Evolutionary conservation across 2,888 invertebrate species (phyloP).

Genomic region (Aphodius granarius): DNA sequence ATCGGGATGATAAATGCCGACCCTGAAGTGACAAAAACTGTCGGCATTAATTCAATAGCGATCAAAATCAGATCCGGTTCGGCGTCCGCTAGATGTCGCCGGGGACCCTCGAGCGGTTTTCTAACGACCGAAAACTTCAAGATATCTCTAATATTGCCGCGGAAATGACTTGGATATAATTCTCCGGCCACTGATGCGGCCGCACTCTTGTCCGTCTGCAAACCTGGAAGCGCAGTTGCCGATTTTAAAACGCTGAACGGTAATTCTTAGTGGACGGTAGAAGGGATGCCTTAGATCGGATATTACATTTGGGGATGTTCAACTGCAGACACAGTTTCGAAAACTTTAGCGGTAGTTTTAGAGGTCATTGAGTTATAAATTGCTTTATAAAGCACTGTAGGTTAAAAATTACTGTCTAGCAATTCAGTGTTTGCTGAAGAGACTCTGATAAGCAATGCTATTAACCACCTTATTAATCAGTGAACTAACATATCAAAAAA

Average conservation of each 20-base stretch:
- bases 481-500: too few relatives aligned
- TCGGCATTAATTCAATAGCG: constrained; percentile 11
- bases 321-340: background rate
- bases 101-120: constrained; percentile 1
- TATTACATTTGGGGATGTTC: background rate
- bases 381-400: background rate
- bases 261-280: background rate
- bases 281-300: background rate
- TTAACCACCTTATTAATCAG: too few relatives aligned
- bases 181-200: background rate
- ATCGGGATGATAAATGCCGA: constrained; percentile 8
- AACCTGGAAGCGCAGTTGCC: background rate
- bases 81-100: constrained; percentile 1
- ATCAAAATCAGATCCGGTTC: constrained; percentile 7
- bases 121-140: constrained; percentile 1
- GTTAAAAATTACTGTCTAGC: too few relatives aligned
- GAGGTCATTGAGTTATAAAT: background rate
- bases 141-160: background rate
- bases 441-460: too few relatives aligned
- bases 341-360: background rate
- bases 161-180: background rate
- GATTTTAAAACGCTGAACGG: background rate
- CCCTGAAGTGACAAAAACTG: constrained; percentile 11
- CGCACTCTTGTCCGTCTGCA: background rate
- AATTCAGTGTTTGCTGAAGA: too few relatives aligned